Base-by-base conservation (phyloP, 2,888 invertebrate species). In the Caenorhabditis sp. region DNA sequence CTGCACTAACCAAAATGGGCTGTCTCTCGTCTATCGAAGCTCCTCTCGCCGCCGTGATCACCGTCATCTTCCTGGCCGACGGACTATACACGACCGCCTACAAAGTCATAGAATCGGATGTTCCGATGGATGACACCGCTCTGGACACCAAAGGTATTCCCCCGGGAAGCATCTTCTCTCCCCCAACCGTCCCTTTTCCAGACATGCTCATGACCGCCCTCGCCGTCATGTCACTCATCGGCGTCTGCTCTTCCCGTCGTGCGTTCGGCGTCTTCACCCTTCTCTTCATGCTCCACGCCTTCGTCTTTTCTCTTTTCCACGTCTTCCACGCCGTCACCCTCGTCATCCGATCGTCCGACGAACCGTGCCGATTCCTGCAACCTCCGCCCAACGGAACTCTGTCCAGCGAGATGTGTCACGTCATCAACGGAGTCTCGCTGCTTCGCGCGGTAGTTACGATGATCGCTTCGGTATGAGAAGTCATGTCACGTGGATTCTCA, bases 231-330 rank as follows among this genome's bases (percentile, higher is more conserved):
- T 71, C 71, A 20, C 39, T 71, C 20, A 37, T 71, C 27, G 71
- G 71, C 20, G 22, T 53, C 30, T 71, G 52, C 46, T 71, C 71
- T 1, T 30, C 61, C 15, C 53, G 71, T 13, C 61, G 71, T 37
- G 59, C 53, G 5, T 61, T 61, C 26, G 55, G 59, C 37, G 61
- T 62, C 53, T 71, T 71, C 61, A 71, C 71, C 8, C 61, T 71
- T 3, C 2, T 43, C 30, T 61, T 61, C 71, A 71, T 71, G 71
- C 45, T 71, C 39, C 46, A 71, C 52, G 46, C 71, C 37, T 71
- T 55, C 55, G 11, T 71, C 22, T 61, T 61, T 55, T 27, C 53
- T 1, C 17, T 22, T 6, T 55, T 61, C 61, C 55, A 61, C 30
- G 37, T 71, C 46, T 53, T 61, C 53, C 61, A 55, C 24, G 15